Evolutionary conservation across 2,888 invertebrate genomes (phyloP).

Genomic region (Rhogogaster chlorosoma): DNA sequence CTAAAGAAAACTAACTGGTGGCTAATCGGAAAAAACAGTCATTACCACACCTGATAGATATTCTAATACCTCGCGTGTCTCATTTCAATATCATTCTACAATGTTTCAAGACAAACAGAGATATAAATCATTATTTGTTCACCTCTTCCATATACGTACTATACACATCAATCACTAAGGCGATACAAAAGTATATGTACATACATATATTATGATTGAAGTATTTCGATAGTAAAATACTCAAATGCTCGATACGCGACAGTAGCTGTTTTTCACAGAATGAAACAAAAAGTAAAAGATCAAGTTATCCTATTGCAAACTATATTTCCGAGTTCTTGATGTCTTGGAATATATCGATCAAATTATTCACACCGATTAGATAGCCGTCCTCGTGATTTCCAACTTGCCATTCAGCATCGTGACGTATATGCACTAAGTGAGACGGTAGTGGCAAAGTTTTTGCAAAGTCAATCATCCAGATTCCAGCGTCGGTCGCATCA

Average conservation of each 20-base stretch:
- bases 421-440: slow-evolving; percentile 85
- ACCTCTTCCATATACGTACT: background rate
- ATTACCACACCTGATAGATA: slow-evolving; percentile 3
- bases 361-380: slow-evolving; percentile 93
- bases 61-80: background rate
- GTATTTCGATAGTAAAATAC: background rate
- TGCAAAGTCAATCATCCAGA: slow-evolving; percentile 99
- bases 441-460: slow-evolving; percentile 93
- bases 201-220: background rate
- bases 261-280: background rate
- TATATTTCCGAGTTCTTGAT: slow-evolving; percentile 73
- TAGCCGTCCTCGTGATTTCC: slow-evolving; percentile 99
- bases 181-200: background rate
- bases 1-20: slow-evolving; percentile 20
- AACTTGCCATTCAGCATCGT: slow-evolving; percentile 92
- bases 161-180: slow-evolving; percentile 1
- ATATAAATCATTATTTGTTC: background rate
- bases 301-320: background rate
- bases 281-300: background rate
- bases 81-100: background rate
- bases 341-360: slow-evolving; percentile 90
- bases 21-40: slow-evolving; percentile 24
- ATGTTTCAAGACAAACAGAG: background rate
- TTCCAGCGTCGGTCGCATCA: slow-evolving; percentile 91
- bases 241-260: background rate